phyloP scores from a whole-genome alignment of 2,797 vertebrate genomes.

The Bothrops alternatus region DNA sequence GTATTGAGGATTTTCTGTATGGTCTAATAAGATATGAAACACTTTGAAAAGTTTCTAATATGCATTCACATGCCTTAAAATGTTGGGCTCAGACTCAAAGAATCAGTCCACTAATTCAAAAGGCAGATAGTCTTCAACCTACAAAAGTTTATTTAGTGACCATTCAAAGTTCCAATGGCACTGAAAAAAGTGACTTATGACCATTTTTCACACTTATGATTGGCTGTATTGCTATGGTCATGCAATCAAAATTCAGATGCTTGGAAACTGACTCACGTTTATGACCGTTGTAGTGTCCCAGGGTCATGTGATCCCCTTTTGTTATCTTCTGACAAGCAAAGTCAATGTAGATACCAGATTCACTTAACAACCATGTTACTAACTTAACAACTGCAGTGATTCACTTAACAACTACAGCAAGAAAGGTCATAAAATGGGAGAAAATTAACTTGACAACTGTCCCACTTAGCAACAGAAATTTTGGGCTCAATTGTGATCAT shows the following conservation, averaged over 20 bases:
- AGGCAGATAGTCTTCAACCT: not conserved
- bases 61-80: not conserved
- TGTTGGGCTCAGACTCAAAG: not conserved
- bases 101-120: not conserved
- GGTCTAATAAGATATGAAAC: not conserved
- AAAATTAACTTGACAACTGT: not conserved
- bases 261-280: not conserved
- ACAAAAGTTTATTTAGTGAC: not conserved
- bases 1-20: not conserved
- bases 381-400: not conserved
- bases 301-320: not conserved
- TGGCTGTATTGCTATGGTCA: not conserved
- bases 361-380: not conserved
- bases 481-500: not conserved
- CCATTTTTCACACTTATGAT: not conserved
- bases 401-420: not conserved
- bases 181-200: not conserved
- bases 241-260: not conserved
- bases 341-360: not conserved
- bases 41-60: conserved; percentile 4
- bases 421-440: not conserved
- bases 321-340: not conserved
- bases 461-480: not conserved
- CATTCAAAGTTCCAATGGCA: not conserved
- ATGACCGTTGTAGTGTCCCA: not conserved